phyloP scores from a whole-genome alignment of 2,888 invertebrate genomes.

The Emmelina monodactyla region DNA sequence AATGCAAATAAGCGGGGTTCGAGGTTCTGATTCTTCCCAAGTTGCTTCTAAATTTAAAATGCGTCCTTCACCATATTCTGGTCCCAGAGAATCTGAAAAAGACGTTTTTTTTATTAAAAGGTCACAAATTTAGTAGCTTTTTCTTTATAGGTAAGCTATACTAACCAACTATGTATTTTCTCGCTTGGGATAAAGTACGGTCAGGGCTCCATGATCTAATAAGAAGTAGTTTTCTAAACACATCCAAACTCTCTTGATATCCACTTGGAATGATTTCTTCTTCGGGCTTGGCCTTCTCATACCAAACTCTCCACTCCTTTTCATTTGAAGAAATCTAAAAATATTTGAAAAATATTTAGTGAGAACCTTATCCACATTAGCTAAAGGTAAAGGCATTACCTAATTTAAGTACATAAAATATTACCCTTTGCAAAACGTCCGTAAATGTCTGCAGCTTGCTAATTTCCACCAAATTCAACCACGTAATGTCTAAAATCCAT shows the following conservation, averaged over 20 bases:
- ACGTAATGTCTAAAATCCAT: constrained; percentile 96
- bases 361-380: neutral
- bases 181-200: constrained; percentile 90
- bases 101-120: neutral
- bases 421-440: constrained; percentile 78
- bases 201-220: constrained; percentile 96
- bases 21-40: constrained; percentile 88
- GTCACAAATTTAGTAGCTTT: no score
- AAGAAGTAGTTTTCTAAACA: constrained; percentile 85
- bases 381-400: constrained; percentile 16
- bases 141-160: constrained; percentile 1
- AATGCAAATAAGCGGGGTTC: constrained; percentile 90
- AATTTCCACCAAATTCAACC: constrained; percentile 95
- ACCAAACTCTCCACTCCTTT: constrained; percentile 89
- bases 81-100: constrained; percentile 77
- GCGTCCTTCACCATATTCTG: constrained; percentile 89
- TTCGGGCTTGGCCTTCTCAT: constrained; percentile 92
- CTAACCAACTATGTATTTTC: constrained; percentile 85
- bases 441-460: constrained; percentile 83
- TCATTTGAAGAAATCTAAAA: constrained; percentile 81
- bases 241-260: constrained; percentile 84
- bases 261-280: constrained; percentile 91
- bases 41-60: constrained; percentile 91
- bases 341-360: constrained; percentile 3
- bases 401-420: constrained; percentile 3